Percentiles rank a stretch among this genome's conserved stretches.
Conservation (phyloP, 2,113 vertebrate genomes). For the Rhipidura dahli region DNA sequence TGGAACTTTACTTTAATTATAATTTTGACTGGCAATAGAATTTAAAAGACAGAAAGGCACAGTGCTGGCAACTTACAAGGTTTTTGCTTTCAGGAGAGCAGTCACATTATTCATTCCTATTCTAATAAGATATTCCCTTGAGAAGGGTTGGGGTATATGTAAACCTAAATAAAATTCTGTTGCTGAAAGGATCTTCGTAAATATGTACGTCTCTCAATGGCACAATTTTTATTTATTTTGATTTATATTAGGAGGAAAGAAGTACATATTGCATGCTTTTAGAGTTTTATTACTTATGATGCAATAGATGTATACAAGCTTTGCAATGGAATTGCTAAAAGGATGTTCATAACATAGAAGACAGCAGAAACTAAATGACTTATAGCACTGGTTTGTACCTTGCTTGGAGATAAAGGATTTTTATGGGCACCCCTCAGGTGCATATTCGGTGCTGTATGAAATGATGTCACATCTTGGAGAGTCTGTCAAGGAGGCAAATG, state of each 20-base stretch:
- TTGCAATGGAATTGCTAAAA: neutral
- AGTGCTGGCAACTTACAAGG: neutral
- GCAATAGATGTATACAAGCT: neutral
- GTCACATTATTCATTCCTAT: neutral
- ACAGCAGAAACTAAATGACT: neutral
- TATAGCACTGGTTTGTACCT: neutral
- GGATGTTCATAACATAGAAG: neutral
- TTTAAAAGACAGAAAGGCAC: neutral
- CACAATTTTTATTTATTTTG: neutral
- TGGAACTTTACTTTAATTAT: neutral
- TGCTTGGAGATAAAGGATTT: neutral
- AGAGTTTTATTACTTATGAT: neutral
- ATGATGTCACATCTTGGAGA: neutral
- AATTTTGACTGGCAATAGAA: neutral
- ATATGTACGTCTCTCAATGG: neutral
- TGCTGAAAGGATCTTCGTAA: neutral
- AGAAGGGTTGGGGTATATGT: neutral
- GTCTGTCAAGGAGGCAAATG: neutral
- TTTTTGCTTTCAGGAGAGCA: neutral
- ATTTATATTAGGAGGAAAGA: neutral
- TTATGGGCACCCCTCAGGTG: neutral
- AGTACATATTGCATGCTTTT: neutral
- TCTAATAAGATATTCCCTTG: neutral
- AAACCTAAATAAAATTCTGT: constrained; percentile 29
- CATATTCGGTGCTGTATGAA: neutral